Conservation (phyloP, 2,113 vertebrate genomes). For the Beaufortia kweichowensis region DNA sequence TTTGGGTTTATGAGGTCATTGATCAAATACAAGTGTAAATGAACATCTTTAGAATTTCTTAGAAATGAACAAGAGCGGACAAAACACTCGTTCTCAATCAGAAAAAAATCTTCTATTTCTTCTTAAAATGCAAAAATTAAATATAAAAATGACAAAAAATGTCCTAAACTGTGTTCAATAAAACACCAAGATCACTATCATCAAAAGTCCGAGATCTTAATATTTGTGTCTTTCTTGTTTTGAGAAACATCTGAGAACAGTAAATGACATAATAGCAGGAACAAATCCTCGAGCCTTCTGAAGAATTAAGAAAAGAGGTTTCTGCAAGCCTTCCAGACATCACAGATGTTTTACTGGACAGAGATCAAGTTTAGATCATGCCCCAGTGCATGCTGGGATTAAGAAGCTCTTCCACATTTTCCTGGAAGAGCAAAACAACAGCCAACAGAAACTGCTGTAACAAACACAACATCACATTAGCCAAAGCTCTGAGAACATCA, state of each 20-base stretch:
- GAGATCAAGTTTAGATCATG: background rate
- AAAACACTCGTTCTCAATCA: too few relatives aligned
- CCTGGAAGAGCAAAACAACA: background rate
- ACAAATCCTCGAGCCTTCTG: background rate
- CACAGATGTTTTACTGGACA: constrained; percentile 8
- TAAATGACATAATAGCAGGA: background rate
- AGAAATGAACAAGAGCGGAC: too few relatives aligned
- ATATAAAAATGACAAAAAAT: too few relatives aligned
- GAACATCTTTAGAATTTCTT: too few relatives aligned
- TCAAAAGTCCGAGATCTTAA: background rate
- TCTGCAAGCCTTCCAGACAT: background rate
- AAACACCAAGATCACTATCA: background rate
- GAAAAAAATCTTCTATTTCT: too few relatives aligned
- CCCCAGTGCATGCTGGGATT: background rate
- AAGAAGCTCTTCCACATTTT: background rate
- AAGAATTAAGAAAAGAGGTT: background rate
- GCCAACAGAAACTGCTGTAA: background rate
- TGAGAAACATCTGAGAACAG: background rate
- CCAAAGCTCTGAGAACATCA: background rate
- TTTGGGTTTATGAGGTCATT: too few relatives aligned
- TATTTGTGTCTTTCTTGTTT: too few relatives aligned
- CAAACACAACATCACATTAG: background rate
- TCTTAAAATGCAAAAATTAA: too few relatives aligned
- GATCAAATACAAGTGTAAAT: too few relatives aligned
- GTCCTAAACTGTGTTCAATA: background rate